phyloP scores from a whole-genome alignment of 1,140 invertebrate species.

The Scaptodrosophila lebanonensis region DNA sequence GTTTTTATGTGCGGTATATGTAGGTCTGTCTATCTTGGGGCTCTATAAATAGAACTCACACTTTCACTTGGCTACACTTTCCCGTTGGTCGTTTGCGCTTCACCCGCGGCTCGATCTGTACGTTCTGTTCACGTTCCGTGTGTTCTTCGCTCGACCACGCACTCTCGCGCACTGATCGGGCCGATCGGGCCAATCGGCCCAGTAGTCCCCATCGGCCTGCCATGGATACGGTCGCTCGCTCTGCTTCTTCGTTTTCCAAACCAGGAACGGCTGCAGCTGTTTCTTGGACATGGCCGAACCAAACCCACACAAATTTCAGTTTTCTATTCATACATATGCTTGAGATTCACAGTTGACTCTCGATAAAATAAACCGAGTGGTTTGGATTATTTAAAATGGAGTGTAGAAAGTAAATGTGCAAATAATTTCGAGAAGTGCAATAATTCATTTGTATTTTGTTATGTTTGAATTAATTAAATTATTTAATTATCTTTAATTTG shows the following conservation, averaged over 20 bases:
- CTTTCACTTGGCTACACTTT: conserved; percentile 68
- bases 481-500: too few relatives aligned
- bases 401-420: too few relatives aligned
- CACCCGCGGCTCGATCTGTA: conserved; percentile 7
- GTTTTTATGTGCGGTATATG: too few relatives aligned
- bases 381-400: too few relatives aligned
- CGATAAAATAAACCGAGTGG: too few relatives aligned
- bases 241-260: conserved; percentile 61
- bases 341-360: neutral
- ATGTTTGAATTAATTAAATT: too few relatives aligned
- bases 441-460: too few relatives aligned
- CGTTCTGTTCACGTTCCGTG: conserved; percentile 2
- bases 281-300: conserved; percentile 37
- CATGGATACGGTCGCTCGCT: too few relatives aligned
- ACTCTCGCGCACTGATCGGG: conserved; percentile 70
- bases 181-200: too few relatives aligned
- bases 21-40: too few relatives aligned
- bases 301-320: conserved; percentile 66
- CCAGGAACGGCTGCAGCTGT: conserved; percentile 58
- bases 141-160: conserved; percentile 61
- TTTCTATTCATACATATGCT: conserved; percentile 25
- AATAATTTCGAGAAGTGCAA: too few relatives aligned
- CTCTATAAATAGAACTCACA: conserved; percentile 37
- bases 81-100: conserved; percentile 36
- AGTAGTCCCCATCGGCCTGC: too few relatives aligned